Evolutionary conservation across 2,888 invertebrate genomes (phyloP).

Genomic region (Brachycybe producta): DNA sequence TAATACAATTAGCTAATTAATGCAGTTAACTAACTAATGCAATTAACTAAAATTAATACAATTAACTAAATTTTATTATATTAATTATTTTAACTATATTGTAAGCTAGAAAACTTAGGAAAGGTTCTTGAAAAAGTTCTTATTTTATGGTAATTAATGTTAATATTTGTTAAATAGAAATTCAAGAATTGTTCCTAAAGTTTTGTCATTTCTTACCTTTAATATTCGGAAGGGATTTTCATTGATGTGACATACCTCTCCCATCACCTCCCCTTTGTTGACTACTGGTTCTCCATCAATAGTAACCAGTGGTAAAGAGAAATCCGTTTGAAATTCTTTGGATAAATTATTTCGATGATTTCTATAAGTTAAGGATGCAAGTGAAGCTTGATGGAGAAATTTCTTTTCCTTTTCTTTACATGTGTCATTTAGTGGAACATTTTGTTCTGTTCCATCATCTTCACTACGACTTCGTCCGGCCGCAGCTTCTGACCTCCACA

Average conservation of each 20-base stretch:
- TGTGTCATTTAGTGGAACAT: slow-evolving; percentile 1
- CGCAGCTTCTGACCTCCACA: slow-evolving; percentile 4
- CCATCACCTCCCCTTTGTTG: slow-evolving; percentile 5
- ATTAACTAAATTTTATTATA: too few relatives aligned
- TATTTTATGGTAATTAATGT: too few relatives aligned
- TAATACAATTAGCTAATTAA: too few relatives aligned
- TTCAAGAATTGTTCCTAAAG: too few relatives aligned
- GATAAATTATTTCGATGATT: slow-evolving; percentile 3
- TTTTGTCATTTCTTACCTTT: slow-evolving; percentile 50
- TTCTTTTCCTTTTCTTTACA: not conserved
- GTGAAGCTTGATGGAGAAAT: not conserved
- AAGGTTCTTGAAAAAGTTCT: too few relatives aligned
- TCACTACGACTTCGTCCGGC: not conserved
- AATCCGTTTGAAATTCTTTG: not conserved
- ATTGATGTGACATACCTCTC: slow-evolving; percentile 55
- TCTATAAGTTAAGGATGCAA: slow-evolving; percentile 4
- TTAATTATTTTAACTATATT: too few relatives aligned
- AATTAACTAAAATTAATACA: too few relatives aligned
- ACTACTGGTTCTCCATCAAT: not conserved
- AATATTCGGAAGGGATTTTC: slow-evolving; percentile 61
- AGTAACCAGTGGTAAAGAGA: not conserved
- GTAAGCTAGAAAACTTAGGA: too few relatives aligned
- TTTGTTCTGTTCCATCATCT: not conserved
- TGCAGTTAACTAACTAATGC: too few relatives aligned
- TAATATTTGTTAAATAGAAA: too few relatives aligned